phyloP scores from a whole-genome alignment of 2,113 vertebrate species.

The Hippocampus barbouri region DNA sequence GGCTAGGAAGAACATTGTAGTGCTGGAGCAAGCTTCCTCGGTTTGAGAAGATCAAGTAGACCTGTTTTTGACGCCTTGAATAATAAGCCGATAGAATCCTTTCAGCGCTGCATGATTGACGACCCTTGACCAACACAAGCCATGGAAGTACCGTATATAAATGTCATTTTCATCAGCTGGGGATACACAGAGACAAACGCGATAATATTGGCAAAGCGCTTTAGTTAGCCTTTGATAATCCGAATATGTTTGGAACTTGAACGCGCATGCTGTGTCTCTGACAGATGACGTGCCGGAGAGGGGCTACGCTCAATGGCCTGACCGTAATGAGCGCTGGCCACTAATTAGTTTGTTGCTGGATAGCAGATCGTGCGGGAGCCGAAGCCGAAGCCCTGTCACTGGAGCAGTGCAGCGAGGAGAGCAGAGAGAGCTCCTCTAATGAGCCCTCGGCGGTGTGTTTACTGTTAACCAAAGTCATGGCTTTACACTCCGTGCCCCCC shows the following conservation, averaged over 20 bases:
- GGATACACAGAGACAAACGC: conserved; percentile 28
- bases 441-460: conserved; percentile 71
- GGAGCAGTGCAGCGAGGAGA: conserved; percentile 47
- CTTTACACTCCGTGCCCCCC: conserved; percentile 40
- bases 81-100: neutral
- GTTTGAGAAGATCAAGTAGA: neutral
- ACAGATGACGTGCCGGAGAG: conserved; percentile 55
- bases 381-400: conserved; percentile 51
- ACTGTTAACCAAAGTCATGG: conserved; percentile 67
- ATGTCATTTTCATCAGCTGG: conserved; percentile 35
- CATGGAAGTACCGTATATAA: neutral
- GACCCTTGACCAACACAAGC: neutral
- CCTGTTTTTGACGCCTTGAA: too few species aligned
- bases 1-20: neutral
- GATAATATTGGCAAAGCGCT: conserved; percentile 42
- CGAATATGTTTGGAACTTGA: conserved; percentile 34
- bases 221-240: conserved; percentile 37
- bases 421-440: conserved; percentile 58
- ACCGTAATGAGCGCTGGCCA: conserved; percentile 61
- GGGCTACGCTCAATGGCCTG: conserved; percentile 39
- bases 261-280: conserved; percentile 47
- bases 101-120: neutral
- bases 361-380: conserved; percentile 57
- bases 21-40: neutral
- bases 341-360: conserved; percentile 67